Conservation (phyloP, 1,140 invertebrate species). For the Harlomillsia oculata region DNA sequence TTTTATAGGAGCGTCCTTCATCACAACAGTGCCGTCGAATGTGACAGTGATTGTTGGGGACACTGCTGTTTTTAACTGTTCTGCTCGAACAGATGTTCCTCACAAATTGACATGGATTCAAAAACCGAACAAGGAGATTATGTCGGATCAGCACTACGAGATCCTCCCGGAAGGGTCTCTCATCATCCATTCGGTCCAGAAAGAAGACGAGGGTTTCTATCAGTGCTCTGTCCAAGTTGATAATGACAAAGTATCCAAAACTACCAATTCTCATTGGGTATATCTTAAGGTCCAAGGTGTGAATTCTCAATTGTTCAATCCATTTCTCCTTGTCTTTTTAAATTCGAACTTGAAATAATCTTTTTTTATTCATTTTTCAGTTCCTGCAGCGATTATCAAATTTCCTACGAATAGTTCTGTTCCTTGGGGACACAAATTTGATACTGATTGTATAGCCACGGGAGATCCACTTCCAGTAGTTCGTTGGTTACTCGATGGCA, state of each 20-base stretch:
- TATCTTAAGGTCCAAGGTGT: conserved; percentile 30
- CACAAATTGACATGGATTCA: conserved; percentile 18
- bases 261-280: conserved; percentile 28
- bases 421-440: conserved; percentile 29
- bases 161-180: conserved; percentile 22
- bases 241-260: conserved; percentile 20
- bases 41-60: conserved; percentile 16
- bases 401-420: conserved; percentile 31
- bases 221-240: conserved; percentile 29
- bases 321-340: neutral
- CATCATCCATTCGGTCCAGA: conserved; percentile 20
- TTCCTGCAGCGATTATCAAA: conserved; percentile 28
- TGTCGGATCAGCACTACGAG: conserved; percentile 22
- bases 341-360: neutral
- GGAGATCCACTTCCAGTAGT: conserved; percentile 33
- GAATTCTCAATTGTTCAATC: neutral
- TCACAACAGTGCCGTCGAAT: conserved; percentile 22
- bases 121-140: conserved; percentile 25
- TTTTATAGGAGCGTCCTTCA: neutral
- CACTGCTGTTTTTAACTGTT: conserved; percentile 24
- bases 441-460: conserved; percentile 29
- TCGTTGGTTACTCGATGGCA: conserved; percentile 27
- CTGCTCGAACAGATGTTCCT: neutral
- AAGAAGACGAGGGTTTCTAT: conserved; percentile 33
- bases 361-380: conserved; percentile 14